Evolutionary conservation across 2,888 invertebrate species (phyloP), one percentile per base, ranked within the genome.

Genomic region (Plebejus melissa): DNA sequence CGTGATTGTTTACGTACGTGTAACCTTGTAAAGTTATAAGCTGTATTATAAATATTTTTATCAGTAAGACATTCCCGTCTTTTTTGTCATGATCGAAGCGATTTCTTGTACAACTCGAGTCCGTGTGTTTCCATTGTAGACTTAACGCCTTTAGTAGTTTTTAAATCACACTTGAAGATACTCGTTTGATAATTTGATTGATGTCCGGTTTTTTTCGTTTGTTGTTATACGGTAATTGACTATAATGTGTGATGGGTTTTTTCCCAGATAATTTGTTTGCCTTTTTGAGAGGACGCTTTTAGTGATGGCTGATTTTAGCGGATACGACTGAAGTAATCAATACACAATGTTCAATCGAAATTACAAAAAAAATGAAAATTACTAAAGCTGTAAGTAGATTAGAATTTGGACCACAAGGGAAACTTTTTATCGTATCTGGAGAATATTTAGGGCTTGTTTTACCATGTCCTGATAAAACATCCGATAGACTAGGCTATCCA

Each of bases 131-230:
- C 36, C 41, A 60, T 32, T 87, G 84, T 89, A 88, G 84, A 84
- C 81, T 85, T 84, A 86, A 83, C 87, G 83, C 86, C 83, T 83
- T 75, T 75, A 60, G 75, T 75, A 71, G 75, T 60, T 60, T 75
- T 71, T 60, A 75, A 72, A 72, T 72, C 72, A 72, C 72, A 54
- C 72, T 71, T 58, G 71, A 60, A 75, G 75, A 75, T 75, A 71
- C 79, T 79, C 76, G 77, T 77, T 78, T 78, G 79, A 81, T 82
- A 78, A 81, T 83, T 82, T 83, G 85, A 86, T 83, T 86, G 86
- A 87, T 85, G 86, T 80, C 54, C 74, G 46, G 28, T 38, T 72
- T 70, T 70, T 75, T 75, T 75, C 32, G 22, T 70, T 71, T 75
- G 71, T 60, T 75, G 75, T 75, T 69, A 69, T 75, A 75, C 69